Percentiles rank a stretch among this genome's conserved stretches.
phyloP scores from a whole-genome alignment of 2,888 invertebrate species.

The Disparrhopalites patrizii region DNA sequence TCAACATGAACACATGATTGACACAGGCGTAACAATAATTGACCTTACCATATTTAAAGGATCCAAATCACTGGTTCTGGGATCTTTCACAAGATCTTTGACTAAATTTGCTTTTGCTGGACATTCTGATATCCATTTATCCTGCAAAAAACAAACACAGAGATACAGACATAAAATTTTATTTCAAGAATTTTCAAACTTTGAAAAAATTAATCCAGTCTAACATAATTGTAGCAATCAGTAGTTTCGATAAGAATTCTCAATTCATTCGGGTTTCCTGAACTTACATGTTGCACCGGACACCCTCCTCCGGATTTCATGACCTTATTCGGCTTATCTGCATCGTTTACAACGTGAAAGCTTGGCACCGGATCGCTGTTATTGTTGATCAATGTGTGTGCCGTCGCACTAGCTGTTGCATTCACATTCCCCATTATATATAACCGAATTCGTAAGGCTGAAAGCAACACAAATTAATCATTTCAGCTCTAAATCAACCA shows the following conservation, averaged over 20 bases:
- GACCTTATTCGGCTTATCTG: not conserved
- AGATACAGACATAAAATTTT: no score
- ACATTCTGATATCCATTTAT: constrained; percentile 60
- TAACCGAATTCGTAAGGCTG: not conserved
- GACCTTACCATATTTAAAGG: constrained; percentile 77
- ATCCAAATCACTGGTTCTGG: constrained; percentile 61
- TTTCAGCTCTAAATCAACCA: not conserved
- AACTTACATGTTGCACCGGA: constrained; percentile 39
- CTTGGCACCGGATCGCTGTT: no score
- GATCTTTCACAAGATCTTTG: constrained; percentile 49
- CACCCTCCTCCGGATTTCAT: constrained; percentile 42
- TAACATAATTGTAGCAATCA: no score
- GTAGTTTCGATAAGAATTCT: no score
- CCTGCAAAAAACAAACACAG: constrained; percentile 24
- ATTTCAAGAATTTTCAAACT: no score
- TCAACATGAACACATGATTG: no score
- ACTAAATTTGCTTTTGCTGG: constrained; percentile 65
- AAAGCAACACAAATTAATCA: not conserved
- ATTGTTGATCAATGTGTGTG: constrained; percentile 53
- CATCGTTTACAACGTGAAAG: no score
- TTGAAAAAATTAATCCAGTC: no score
- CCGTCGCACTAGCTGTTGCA: constrained; percentile 58
- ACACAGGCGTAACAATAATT: no score
- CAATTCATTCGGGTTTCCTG: no score
- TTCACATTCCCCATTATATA: constrained; percentile 60